Evolutionary conservation across 2,888 invertebrate genomes (phyloP), one percentile per base, ranked within the genome.

Genomic region (Zele albiditarsus): DNA sequence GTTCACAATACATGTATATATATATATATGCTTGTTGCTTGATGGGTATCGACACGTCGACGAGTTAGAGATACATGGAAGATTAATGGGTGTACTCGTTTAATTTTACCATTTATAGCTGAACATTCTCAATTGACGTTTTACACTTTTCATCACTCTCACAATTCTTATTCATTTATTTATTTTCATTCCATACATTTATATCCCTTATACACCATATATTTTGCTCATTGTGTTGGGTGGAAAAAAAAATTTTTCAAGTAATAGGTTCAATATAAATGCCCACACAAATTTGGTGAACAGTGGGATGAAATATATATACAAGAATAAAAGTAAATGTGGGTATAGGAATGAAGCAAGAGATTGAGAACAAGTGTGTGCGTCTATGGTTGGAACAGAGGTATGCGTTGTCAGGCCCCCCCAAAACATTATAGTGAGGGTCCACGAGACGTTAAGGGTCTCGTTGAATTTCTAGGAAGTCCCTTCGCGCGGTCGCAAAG

Each of bases 101-200:
- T 76, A 63, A 76, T 77, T 77, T 77, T 74, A 66, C 77, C 78
- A 77, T 77, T 76, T 73, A 76, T 71, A 74, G 73, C 57, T 74
- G 78, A 76, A 75, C 74, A 58, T 71, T 62, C 42, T 42, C 28
- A 27, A 28, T 20, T 46, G 63, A 33, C 23, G 20, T 31, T 63
- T 10, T 38, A 63, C 63, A 60, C 42, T 71, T 71, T 62, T 42
- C 31, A n/a, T 62, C 46, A 28, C 25, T 60, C 20, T 70, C 57
- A 16, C 14, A 31, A 33, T 38, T 58, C 14, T 57, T 28, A 20
- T 46, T 16, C 23, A 42, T 33, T 53, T 25, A 6, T 53, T 27
- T 27, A n/a, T 42, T 31, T 49, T 10, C 23, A 2, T 28, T 53
- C 0, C 46, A 16, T n/a, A 16, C 46, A 46, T n/a, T 46, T 3